Percentiles rank a stretch among this genome's conserved stretches.
Conservation (phyloP, 2,797 vertebrate species). For the Dryobates pubescens region DNA sequence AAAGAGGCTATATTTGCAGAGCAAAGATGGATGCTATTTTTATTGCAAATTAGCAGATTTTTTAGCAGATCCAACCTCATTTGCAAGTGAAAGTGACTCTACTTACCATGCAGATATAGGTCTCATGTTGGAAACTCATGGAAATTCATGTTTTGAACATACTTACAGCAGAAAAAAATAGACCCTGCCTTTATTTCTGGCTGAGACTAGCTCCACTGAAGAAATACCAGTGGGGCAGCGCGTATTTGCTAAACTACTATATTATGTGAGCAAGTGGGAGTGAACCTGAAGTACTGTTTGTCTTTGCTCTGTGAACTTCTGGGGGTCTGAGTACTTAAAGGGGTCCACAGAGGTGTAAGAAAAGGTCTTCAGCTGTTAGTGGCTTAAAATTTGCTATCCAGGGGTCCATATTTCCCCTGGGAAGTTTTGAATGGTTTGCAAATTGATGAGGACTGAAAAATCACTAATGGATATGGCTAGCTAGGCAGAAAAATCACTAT, state of each 20-base stretch:
- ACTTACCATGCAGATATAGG: constrained; percentile 72
- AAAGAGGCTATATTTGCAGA: constrained; percentile 69
- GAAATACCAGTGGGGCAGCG: constrained; percentile 34
- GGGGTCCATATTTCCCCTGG: neutral
- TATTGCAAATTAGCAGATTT: constrained; percentile 73
- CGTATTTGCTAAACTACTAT: constrained; percentile 3
- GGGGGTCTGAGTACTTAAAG: neutral
- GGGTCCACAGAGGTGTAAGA: neutral
- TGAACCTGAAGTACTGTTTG: neutral
- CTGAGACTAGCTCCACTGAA: constrained; percentile 44
- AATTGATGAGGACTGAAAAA: neutral
- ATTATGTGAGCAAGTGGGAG: neutral
- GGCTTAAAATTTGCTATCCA: neutral
- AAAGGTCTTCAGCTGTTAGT: neutral
- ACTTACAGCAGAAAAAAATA: constrained; percentile 66
- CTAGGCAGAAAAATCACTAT: no score
- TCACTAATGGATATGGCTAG: neutral
- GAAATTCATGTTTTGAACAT: constrained; percentile 74
- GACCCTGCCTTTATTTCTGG: constrained; percentile 66
- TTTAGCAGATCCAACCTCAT: constrained; percentile 70
- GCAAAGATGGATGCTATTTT: constrained; percentile 71
- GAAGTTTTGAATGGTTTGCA: neutral
- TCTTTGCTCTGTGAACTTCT: neutral
- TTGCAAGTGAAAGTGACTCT: constrained; percentile 73
- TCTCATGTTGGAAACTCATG: constrained; percentile 72